Conservation (phyloP, 1,140 invertebrate genomes). For the Drosophila nigromelanica region DNA sequence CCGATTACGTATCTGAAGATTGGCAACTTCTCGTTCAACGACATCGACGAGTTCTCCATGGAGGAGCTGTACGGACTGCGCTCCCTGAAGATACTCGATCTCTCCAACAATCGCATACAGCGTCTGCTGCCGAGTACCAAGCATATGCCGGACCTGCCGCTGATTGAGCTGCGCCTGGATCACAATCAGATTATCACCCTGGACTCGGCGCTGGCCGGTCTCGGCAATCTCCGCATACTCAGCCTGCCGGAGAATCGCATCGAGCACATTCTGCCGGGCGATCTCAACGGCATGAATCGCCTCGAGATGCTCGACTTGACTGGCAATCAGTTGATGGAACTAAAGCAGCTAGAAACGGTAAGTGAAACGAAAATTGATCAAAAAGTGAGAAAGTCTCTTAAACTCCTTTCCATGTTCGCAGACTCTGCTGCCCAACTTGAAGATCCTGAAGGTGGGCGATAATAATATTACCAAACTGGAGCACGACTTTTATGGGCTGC, state of each 20-base stretch:
- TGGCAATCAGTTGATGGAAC: constrained; percentile 89
- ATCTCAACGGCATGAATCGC: constrained; percentile 89
- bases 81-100: constrained; percentile 87
- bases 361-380: constrained; percentile 13
- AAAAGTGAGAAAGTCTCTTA: too few species aligned
- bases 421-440: constrained; percentile 90
- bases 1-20: constrained; percentile 87
- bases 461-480: constrained; percentile 89
- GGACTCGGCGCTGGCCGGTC: constrained; percentile 89
- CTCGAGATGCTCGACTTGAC: constrained; percentile 90
- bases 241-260: constrained; percentile 90
- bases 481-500: constrained; percentile 91
- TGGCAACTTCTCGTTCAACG: constrained; percentile 90
- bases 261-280: constrained; percentile 88
- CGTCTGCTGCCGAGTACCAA: constrained; percentile 88
- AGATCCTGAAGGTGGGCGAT: constrained; percentile 89
- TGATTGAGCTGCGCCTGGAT: constrained; percentile 89
- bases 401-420: constrained; percentile 63
- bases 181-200: constrained; percentile 89
- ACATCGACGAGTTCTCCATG: constrained; percentile 90
- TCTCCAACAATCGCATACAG: constrained; percentile 90
- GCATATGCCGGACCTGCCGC: constrained; percentile 90
- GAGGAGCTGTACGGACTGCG: constrained; percentile 89
- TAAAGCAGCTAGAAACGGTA: constrained; percentile 92
- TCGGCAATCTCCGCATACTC: constrained; percentile 88